Percentiles rank a stretch among this genome's conserved stretches.
These are phyloP conservation scores for Poeciliopsis prolifica DNA, from an alignment of 2,113 vertebrate genomes.

Conservation along the genomic window DNA sequence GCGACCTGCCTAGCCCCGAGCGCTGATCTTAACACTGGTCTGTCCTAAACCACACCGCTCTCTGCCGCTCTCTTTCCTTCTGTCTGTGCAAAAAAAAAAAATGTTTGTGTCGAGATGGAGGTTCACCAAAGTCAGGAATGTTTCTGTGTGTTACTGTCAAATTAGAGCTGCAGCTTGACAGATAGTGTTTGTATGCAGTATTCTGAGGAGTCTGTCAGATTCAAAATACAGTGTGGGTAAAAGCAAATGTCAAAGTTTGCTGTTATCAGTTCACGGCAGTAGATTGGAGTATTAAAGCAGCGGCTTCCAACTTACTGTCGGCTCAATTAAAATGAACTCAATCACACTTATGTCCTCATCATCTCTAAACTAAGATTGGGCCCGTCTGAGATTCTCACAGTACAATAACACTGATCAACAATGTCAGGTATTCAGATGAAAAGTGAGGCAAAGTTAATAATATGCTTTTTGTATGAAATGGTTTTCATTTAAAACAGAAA, in stretches of 20 bases:
- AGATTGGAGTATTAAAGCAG: conserved; percentile 35
- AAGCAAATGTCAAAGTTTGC: conserved; percentile 14
- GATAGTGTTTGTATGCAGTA: conserved; percentile 40
- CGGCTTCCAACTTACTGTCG: conserved; percentile 33
- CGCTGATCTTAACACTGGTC: conserved; percentile 70
- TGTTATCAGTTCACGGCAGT: conserved; percentile 28
- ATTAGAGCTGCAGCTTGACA: conserved; percentile 52
- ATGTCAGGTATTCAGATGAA: not conserved
- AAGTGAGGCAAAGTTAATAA: not conserved
- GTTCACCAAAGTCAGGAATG: conserved; percentile 64
- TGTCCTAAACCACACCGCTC: conserved; percentile 61
- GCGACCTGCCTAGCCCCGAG: conserved; percentile 76
- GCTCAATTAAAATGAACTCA: conserved; percentile 36
- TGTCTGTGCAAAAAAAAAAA: conserved; percentile 53
- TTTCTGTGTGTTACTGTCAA: conserved; percentile 66
- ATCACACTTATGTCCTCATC: conserved; percentile 29
- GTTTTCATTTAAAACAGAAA: not conserved
- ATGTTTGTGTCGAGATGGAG: conserved; percentile 58
- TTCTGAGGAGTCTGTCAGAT: conserved; percentile 35
- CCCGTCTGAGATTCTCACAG: not conserved
- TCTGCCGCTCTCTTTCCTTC: conserved; percentile 36
- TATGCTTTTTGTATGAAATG: not conserved
- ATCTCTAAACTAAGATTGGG: conserved; percentile 27
- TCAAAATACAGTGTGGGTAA: conserved; percentile 27
- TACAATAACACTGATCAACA: not conserved